Base-by-base conservation (phyloP, 2,797 vertebrate species). In the Furcifer pardalis region DNA sequence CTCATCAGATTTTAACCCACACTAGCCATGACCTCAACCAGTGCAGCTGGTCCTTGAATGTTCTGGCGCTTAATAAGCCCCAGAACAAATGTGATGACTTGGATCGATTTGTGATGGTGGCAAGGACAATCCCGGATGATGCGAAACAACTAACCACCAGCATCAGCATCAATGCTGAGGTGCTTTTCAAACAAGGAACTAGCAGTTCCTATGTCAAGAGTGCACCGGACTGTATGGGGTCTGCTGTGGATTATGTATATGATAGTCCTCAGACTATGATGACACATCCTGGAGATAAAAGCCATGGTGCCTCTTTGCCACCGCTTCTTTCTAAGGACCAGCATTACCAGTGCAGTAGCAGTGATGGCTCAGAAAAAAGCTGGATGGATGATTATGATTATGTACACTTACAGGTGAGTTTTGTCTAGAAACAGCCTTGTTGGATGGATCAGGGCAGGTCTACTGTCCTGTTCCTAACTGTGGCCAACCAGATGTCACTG, bases 341-440 rank as follows among this genome's bases (percentile, higher is more conserved):
- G 87, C 96, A 96, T 46, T 95, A 96, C 65, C 97, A 96, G 92
- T 96, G 88, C 73, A 95, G 96, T 83, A 91, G 96, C 94, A 97
- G 96, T 0, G 97, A 98, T 60, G 94, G 96, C 91, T 97, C 97
- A 0, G 97, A 98, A n/a, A 98, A 97, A 79, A 99, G 98, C 96
- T 99, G 98, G 98, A 99, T 99, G 98, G 98, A 99, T 87, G 98
- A 99, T 78, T 99, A 99, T 0, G 98, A 99, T 44, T 99, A 99
- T 0, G 98, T 99, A 1, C 98, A 99, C 86, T 93, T 99, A 63
- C 98, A 99, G 98, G 98, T 99, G 87, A 90, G 93, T 84, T 52
- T 7, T 2, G 40, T 8, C 25, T 65, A 10, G 37, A 32, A 27
- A 4, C 40, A 10, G 0, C 42, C 73, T 78, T 76, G 19, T 63